Evolutionary conservation across 2,797 vertebrate species (phyloP).

Genomic region (Cryptoprocta ferox): DNA sequence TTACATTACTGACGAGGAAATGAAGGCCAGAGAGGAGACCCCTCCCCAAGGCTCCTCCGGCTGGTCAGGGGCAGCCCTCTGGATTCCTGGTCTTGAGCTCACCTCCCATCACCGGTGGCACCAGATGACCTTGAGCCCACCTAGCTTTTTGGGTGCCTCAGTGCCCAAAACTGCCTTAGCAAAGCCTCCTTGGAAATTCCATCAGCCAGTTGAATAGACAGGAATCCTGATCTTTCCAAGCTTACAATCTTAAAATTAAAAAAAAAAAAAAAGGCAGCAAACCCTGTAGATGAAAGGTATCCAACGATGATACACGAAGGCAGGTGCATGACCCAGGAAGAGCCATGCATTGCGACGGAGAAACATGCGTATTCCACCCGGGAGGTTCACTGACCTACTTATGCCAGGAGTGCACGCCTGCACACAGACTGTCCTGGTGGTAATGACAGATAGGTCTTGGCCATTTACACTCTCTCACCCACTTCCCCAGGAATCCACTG

Average conservation of each 20-base stretch:
- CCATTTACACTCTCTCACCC: not conserved
- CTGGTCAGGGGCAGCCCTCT: not conserved
- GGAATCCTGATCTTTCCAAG: not conserved
- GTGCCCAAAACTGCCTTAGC: not conserved
- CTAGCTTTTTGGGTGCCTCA: not conserved
- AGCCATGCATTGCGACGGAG: accelerated
- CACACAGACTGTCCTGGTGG: not conserved
- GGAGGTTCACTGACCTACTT: not conserved
- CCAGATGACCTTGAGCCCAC: not conserved
- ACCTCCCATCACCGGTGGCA: not conserved
- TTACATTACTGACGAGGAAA: not conserved
- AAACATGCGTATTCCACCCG: not conserved
- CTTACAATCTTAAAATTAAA: not conserved
- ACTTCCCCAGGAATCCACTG: not conserved
- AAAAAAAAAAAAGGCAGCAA: too few relatives aligned
- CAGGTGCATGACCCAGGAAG: not conserved
- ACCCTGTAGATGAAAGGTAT: not conserved
- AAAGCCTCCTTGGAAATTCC: not conserved
- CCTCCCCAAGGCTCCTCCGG: not conserved
- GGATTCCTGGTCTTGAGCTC: not conserved
- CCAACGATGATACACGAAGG: not conserved
- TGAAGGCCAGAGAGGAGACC: not conserved
- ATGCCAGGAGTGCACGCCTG: accelerated
- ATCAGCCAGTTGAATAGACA: not conserved
- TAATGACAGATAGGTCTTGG: not conserved